These are phyloP conservation scores for Augochlora pura DNA, from an alignment of 1,140 invertebrate species.

Conservation along the genomic window DNA sequence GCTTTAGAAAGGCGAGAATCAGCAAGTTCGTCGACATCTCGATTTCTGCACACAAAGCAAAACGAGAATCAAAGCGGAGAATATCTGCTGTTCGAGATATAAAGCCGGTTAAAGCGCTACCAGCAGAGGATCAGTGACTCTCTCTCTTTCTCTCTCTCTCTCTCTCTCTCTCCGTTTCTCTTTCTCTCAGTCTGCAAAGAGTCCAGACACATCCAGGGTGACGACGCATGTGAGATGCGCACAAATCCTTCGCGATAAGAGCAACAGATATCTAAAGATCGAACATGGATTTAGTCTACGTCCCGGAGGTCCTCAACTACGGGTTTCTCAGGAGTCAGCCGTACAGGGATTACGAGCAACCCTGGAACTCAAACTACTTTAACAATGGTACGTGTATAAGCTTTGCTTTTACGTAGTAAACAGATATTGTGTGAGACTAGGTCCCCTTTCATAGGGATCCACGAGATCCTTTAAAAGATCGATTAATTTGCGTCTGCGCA, in stretches of 20 bases:
- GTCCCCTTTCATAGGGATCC: background rate
- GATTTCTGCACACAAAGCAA: too few relatives aligned
- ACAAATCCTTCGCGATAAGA: background rate
- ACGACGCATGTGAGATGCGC: background rate
- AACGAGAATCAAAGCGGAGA: too few relatives aligned
- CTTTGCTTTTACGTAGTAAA: background rate
- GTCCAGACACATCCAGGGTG: background rate
- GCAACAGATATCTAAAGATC: background rate
- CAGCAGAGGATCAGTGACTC: too few relatives aligned
- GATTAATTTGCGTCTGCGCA: too few relatives aligned
- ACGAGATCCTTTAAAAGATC: too few relatives aligned
- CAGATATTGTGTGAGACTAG: background rate
- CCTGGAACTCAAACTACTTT: slow-evolving; percentile 76
- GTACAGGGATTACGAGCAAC: slow-evolving; percentile 80
- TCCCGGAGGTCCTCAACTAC: slow-evolving; percentile 76
- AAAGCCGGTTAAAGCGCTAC: too few relatives aligned
- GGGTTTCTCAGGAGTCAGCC: slow-evolving; percentile 76
- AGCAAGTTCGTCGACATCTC: too few relatives aligned
- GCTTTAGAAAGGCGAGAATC: background rate
- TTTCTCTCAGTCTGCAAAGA: too few relatives aligned
- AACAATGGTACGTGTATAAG: slow-evolving; percentile 64
- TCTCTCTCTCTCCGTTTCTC: too few relatives aligned
- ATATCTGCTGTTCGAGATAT: too few relatives aligned
- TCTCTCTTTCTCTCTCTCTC: too few relatives aligned
- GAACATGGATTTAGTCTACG: slow-evolving; percentile 76